Percentiles rank a stretch among this genome's conserved stretches.
phyloP scores from a whole-genome alignment of 2,113 vertebrate genomes.

The Cromileptes altivelis region DNA sequence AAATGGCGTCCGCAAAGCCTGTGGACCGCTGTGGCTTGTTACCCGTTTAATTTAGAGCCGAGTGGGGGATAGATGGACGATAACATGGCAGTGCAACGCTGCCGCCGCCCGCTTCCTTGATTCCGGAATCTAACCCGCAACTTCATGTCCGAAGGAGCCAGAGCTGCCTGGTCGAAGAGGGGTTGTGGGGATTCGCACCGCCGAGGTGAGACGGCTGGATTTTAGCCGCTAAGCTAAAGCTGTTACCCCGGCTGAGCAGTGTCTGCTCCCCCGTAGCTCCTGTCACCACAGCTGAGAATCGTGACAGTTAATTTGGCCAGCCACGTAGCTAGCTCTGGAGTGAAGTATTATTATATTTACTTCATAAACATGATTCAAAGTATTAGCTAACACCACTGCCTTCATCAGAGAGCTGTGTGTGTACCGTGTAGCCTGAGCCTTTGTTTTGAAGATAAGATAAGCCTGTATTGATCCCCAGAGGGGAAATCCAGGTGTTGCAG shows the following conservation, averaged over 20 bases:
- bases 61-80: conserved; percentile 46
- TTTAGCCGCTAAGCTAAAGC: conserved; percentile 67
- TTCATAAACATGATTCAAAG: rapidly evolving
- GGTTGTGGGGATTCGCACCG: conserved; percentile 84
- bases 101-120: conserved; percentile 64
- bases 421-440: conserved; percentile 17
- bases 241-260: conserved; percentile 21
- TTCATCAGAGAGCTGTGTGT: neutral
- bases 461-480: no score
- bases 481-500: no score
- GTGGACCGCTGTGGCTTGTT: conserved; percentile 67
- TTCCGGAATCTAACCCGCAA: conserved; percentile 65
- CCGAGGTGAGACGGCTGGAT: conserved; percentile 82
- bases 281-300: neutral
- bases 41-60: conserved; percentile 59
- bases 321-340: neutral
- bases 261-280: conserved; percentile 28
- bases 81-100: conserved; percentile 61
- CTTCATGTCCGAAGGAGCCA: conserved; percentile 84
- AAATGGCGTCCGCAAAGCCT: conserved; percentile 83
- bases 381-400: neutral
- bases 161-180: conserved; percentile 84
- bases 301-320: neutral
- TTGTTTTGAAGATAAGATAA: conserved; percentile 46
- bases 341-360: neutral